Evolutionary conservation across 2,113 vertebrate species (phyloP), one percentile per base, ranked within the genome.

Genomic region (Tenebrosternarchus preto): DNA sequence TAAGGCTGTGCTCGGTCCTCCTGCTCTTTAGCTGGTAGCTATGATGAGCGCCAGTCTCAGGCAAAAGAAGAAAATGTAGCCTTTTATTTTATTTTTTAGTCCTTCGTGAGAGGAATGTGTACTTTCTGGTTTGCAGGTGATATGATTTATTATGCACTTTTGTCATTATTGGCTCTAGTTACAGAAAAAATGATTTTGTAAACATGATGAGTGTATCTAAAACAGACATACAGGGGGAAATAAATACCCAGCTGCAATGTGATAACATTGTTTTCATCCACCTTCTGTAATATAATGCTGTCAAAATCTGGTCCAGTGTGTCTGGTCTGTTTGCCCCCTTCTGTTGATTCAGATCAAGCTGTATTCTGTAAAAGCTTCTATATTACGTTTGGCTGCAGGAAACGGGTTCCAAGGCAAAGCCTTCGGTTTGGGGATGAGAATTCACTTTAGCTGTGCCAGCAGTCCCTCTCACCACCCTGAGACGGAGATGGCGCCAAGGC

Each of bases 41-140:
- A 70, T 50, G 29, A 73, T 78, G 70, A 81, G 74, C 39, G 57
- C 50, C 59, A 69, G 64, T 57, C 53, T 78, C 16, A 27, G 76
- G 64, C 22, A 7, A 1, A 27, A 31, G 17, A 1, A 46, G 55
- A 22, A 78, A 69, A 69, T 50, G 25, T 27, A 53, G 22, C 1
- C 5, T 67, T 50, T 50, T 50, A 50, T 12, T 50, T 50, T 50
- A 50, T 15, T 50, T 50, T 50, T 50, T 12, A 50, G 11, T 12
- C 43, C 43, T 50, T 50, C 8, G 1, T 33, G 17, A 19, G 29
- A 20, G 29, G 29, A 33, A 2, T 9, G 43, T 50, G 15, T 50
- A 50, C 43, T 9, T 50, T 50, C 43, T 50, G 43, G 12, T 50
- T 50, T 50, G 43, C 43, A 15, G 43, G 43, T 50, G 43, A 0